Base-by-base conservation (phyloP, 2,888 invertebrate genomes). In the Scaptomyza parva region DNA sequence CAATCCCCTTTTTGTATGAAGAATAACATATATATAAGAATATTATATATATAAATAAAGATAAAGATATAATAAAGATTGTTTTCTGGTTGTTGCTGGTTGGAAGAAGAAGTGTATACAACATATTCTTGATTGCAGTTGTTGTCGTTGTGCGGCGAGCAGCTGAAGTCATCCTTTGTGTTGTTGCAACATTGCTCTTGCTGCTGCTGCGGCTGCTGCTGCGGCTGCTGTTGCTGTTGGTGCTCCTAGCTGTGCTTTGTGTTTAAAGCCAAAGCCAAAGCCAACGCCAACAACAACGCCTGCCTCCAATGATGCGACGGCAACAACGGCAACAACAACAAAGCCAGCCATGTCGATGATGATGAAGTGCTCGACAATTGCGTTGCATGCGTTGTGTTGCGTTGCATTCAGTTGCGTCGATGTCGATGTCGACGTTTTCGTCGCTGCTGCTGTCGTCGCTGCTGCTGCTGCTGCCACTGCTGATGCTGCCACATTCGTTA, bases 301-400 rank as follows among this genome's bases (percentile, higher is more conserved):
- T n/a, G 44, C 44, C 28, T 28, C 28, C 11, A 28, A 2, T 28
- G 28, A 17, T 12, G 45, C 45, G 45, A 30, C 28, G 17, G 28
- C 47, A 20, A 45, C 44, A 45, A 45, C 24, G 52, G 64, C n/a
- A n/a, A 6, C 26, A 26, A 26, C 26, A 26, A 26, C 8, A 8
- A 24, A 24, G 24, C 24, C 76, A 73, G 76, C 76, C 76, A 79
- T 68, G 86, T 79, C 84, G 84, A 28, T 47, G 80, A 83, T 86
- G 86, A 83, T 86, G 80, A 79, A 83, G 80, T 86, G 70, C 53
- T 83, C 86, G 78, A 70, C 66, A 57, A 11, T 30, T 45, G 28
- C 44, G 6, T 14, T 43, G 39, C 40, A n/a, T n/a, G n/a, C n/a
- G n/a, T n/a, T n/a, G n/a, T n/a, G 22, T 22, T 22, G 11, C 30